A percentile compares a stretch with the other conserved stretches of the same genome.
Conservation (phyloP, 2,888 invertebrate genomes). For the Odontomyia ornata region DNA sequence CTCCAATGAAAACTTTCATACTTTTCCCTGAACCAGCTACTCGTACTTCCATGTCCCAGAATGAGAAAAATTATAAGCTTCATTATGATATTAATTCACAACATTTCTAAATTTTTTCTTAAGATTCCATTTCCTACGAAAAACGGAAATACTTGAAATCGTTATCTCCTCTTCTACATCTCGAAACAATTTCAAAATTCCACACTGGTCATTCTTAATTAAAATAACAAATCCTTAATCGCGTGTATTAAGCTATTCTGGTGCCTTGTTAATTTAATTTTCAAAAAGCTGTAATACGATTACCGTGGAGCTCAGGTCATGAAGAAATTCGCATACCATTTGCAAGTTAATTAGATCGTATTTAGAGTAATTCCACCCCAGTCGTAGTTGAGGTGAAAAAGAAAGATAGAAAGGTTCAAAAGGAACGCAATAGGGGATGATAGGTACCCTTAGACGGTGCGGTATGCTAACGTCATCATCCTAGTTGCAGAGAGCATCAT, state of each 20-base stretch:
- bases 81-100: too few species aligned
- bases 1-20: too few species aligned
- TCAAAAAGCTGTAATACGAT: slow-evolving; percentile 31
- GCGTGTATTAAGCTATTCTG: slow-evolving; percentile 31
- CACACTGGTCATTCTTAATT: slow-evolving; percentile 19
- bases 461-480: background rate
- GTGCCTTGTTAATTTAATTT: slow-evolving; percentile 35
- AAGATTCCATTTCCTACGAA: too few species aligned
- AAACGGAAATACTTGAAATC: too few species aligned
- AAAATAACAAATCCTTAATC: slow-evolving; percentile 37
- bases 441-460: too few species aligned
- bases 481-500: too few species aligned
- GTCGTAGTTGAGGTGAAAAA: background rate
- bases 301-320: slow-evolving; percentile 23
- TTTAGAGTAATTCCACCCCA: background rate
- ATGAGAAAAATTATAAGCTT: too few species aligned
- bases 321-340: slow-evolving; percentile 37
- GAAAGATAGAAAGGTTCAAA: background rate
- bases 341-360: slow-evolving; percentile 35
- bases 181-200: slow-evolving; percentile 11
- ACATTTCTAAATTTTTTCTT: too few species aligned
- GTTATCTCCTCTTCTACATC: background rate
- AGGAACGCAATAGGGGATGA: background rate
- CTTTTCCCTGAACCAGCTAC: too few species aligned
- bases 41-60: too few species aligned